Evolutionary conservation across 2,113 vertebrate genomes (phyloP).

Genomic region (Sinocyclocheilus rhinocerous): DNA sequence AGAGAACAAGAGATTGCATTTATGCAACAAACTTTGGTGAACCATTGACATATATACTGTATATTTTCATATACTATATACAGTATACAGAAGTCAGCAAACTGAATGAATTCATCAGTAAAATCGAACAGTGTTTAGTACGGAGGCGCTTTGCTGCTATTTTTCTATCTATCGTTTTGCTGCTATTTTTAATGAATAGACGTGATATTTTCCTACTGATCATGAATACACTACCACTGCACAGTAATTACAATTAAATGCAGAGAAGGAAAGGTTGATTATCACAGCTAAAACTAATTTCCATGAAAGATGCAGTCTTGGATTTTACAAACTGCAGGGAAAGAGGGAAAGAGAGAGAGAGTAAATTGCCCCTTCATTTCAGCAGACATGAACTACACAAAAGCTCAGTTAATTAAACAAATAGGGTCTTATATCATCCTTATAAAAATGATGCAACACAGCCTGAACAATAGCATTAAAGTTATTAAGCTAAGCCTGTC

Average conservation of each 20-base stretch:
- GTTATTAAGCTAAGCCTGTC: slow-evolving; percentile 50
- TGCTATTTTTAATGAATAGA: slow-evolving; percentile 15
- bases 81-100: neutral
- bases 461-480: slow-evolving; percentile 47
- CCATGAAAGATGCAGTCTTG: slow-evolving; percentile 21
- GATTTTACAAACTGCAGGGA: slow-evolving; percentile 14
- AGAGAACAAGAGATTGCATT: neutral
- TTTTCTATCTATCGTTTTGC: neutral
- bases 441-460: slow-evolving; percentile 41
- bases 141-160: neutral
- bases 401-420: slow-evolving; percentile 57
- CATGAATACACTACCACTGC: neutral
- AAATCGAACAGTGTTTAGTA: neutral
- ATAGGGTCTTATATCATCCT: slow-evolving; percentile 46
- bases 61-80: neutral
- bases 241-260: slow-evolving; percentile 34
- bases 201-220: neutral
- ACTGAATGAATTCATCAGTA: neutral
- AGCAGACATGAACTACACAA: slow-evolving; percentile 23
- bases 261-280: slow-evolving; percentile 24
- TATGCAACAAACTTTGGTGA: neutral
- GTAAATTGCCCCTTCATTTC: slow-evolving; percentile 7
- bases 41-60: neutral
- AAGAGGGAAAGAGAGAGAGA: neutral
- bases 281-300: slow-evolving; percentile 30